Conservation (phyloP, 2,797 vertebrate species). For the Uromys caudimaculatus region DNA sequence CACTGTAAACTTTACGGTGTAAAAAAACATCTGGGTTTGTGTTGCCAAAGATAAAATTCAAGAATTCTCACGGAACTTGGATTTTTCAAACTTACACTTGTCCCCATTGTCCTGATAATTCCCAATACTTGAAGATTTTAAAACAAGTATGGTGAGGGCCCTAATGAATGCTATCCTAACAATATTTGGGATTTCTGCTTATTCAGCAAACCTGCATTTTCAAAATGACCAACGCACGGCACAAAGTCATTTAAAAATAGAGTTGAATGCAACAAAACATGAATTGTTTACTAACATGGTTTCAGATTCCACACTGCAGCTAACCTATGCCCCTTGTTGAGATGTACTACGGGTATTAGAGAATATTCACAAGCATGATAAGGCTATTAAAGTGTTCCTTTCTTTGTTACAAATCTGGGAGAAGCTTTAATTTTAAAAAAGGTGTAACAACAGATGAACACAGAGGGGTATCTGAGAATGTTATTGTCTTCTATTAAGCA, state of each 20-base stretch:
- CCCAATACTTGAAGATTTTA: conserved; percentile 17
- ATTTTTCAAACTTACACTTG: conserved; percentile 3
- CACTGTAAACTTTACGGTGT: background rate
- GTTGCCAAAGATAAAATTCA: background rate
- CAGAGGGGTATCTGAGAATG: background rate
- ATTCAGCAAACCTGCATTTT: background rate
- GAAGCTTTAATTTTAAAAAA: background rate
- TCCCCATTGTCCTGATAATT: background rate
- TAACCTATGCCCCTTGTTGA: background rate
- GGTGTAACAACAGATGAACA: background rate
- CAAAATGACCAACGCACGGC: background rate
- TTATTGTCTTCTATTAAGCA: background rate
- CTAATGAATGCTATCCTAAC: background rate
- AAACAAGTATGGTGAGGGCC: background rate
- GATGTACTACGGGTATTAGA: background rate
- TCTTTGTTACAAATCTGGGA: background rate
- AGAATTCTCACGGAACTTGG: conserved; percentile 34
- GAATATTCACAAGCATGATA: background rate
- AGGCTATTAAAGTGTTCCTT: background rate
- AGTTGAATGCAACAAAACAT: background rate
- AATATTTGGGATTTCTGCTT: background rate
- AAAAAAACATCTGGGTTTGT: conserved; percentile 31
- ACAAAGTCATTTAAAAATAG: background rate
- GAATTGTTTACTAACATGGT: background rate
- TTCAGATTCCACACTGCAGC: background rate